These are phyloP conservation scores for Drosophila prosaltans DNA, from an alignment of 1,140 invertebrate genomes.

Conservation along the genomic window DNA sequence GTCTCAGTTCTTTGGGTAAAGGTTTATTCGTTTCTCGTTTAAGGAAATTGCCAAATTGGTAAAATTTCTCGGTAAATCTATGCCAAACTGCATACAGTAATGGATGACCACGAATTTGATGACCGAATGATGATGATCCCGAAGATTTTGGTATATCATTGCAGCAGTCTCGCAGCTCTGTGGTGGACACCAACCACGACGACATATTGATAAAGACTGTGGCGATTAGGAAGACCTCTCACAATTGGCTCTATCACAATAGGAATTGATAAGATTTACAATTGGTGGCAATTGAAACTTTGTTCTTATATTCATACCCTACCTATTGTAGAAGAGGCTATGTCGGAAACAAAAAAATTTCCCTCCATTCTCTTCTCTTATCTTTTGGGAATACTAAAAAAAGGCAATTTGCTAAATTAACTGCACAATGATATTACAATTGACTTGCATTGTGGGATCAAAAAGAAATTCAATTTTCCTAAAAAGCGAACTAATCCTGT, in stretches of 20 bases:
- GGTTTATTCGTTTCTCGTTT: conserved; percentile 67
- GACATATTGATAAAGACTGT: conserved; percentile 71
- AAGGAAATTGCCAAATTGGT: conserved; percentile 48
- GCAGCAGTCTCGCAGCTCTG: conserved; percentile 44
- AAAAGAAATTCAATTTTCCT: conserved; percentile 35
- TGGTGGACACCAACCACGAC: conserved; percentile 64
- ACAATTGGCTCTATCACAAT: conserved; percentile 27
- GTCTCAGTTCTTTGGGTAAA: conserved; percentile 71
- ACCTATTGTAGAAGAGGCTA: background rate
- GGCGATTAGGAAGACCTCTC: conserved; percentile 18
- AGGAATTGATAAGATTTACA: conserved; percentile 63
- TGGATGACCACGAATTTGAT: conserved; percentile 8
- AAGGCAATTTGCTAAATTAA: conserved; percentile 35
- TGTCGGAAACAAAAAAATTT: conserved; percentile 2
- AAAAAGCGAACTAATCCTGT: conserved; percentile 16
- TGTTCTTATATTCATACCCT: background rate
- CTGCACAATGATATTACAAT: conserved; percentile 35
- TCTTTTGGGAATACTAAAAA: conserved; percentile 9
- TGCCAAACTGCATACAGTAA: conserved; percentile 59
- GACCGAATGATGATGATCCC: conserved; percentile 10
- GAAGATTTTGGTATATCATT: conserved; percentile 13
- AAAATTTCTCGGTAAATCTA: conserved; percentile 48
- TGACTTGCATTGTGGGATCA: conserved; percentile 20
- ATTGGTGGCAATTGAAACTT: background rate
- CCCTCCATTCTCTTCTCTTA: too few relatives aligned